Evolutionary conservation across 2,797 vertebrate genomes (phyloP).

Genomic region (Sarcophilus harrisii): DNA sequence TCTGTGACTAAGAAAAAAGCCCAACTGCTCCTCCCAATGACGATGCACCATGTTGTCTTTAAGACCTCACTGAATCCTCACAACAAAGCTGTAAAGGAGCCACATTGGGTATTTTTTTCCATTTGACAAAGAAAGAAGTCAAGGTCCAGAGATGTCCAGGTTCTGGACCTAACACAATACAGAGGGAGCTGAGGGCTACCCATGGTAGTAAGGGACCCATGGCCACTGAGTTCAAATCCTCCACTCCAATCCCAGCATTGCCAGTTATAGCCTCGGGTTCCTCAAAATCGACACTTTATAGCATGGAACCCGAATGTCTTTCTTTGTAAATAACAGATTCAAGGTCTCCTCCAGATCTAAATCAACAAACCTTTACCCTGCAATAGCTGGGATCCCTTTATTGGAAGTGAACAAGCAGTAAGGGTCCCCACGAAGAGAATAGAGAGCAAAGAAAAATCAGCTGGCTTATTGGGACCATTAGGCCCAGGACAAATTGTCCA

Average conservation of each 20-base stretch:
- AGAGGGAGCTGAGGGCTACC: neutral
- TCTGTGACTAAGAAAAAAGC: neutral
- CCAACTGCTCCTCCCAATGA: neutral
- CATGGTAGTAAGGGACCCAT: neutral
- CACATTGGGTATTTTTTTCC: neutral
- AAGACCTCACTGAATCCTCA: neutral
- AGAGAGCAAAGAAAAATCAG: conserved; percentile 51
- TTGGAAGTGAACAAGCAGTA: conserved; percentile 27
- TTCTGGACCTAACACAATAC: neutral
- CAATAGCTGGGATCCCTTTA: neutral
- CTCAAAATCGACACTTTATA: neutral
- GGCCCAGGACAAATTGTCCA: conserved; percentile 62
- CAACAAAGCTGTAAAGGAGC: neutral
- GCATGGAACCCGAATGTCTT: conserved; percentile 17
- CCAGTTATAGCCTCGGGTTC: neutral
- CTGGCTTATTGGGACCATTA: conserved; percentile 53
- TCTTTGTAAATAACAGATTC: neutral
- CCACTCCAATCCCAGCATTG: neutral
- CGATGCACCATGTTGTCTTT: neutral
- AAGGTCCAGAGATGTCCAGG: neutral
- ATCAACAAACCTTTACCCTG: neutral
- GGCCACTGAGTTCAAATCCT: neutral
- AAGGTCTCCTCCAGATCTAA: neutral
- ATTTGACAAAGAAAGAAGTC: neutral
- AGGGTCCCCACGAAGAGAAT: conserved; percentile 66